phyloP scores from a whole-genome alignment of 2,113 vertebrate genomes.

The Microtus montanus region DNA sequence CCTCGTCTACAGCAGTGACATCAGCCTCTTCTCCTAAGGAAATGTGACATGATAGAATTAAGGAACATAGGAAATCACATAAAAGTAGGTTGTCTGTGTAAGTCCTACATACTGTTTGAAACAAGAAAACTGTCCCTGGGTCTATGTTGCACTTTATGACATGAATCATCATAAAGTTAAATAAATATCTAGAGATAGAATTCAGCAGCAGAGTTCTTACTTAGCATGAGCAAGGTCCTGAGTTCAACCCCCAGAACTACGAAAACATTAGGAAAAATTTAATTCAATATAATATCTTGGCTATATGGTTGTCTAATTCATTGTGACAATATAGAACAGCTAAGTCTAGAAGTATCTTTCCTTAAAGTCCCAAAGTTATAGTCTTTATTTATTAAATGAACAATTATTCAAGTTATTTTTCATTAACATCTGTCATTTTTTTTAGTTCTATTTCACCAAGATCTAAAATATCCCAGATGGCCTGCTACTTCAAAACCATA shows the following conservation, averaged over 20 bases:
- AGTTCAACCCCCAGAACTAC: background rate
- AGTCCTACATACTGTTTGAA: background rate
- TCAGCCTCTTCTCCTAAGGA: slow-evolving; percentile 30
- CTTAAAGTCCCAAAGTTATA: background rate
- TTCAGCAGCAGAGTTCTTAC: background rate
- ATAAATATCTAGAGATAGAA: background rate
- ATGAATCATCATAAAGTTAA: background rate
- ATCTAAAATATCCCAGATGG: background rate
- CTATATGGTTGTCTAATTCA: background rate
- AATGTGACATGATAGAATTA: background rate
- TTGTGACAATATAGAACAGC: background rate
- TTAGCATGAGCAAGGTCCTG: background rate
- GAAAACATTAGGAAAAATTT: background rate
- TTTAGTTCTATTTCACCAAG: background rate
- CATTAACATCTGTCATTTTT: background rate
- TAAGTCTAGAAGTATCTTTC: background rate
- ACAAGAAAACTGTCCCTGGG: background rate
- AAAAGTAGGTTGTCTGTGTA: background rate
- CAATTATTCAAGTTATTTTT: background rate
- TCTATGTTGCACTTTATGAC: background rate
- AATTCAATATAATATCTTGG: background rate
- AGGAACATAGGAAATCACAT: background rate
- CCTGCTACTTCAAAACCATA: background rate
- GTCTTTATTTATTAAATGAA: background rate
- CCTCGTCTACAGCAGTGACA: background rate